Evolutionary conservation across 2,888 invertebrate species (phyloP).

Genomic region (Linyphia triangularis): DNA sequence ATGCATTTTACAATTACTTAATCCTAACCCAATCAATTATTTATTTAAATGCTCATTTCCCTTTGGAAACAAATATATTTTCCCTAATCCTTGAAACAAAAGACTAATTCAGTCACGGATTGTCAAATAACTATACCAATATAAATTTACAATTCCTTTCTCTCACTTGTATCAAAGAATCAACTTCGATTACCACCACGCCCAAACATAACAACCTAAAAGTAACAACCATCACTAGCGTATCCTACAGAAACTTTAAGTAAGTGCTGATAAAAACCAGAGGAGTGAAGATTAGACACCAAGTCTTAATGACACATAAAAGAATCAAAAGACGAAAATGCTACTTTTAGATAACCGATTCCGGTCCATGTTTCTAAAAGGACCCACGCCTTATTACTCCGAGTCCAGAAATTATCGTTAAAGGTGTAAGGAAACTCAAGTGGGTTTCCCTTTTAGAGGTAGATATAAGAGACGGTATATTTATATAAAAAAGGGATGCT

Average conservation of each 20-base stretch:
- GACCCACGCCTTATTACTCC: slow-evolving; percentile 64
- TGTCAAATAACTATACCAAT: too few species aligned
- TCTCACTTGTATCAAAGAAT: too few species aligned
- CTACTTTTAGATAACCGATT: slow-evolving; percentile 11
- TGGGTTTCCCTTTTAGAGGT: slow-evolving; percentile 27
- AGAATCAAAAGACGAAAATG: slow-evolving; percentile 42
- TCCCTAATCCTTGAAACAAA: too few species aligned
- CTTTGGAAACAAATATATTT: too few species aligned
- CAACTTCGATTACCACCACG: neutral
- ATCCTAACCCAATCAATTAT: too few species aligned
- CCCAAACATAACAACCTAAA: neutral
- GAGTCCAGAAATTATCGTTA: slow-evolving; percentile 64
- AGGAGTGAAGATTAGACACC: slow-evolving; percentile 36
- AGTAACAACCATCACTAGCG: neutral
- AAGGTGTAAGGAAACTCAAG: slow-evolving; percentile 16
- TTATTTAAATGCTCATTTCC: too few species aligned
- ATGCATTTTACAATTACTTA: too few species aligned
- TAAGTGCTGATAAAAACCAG: slow-evolving; percentile 49
- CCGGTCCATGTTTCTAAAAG: slow-evolving; percentile 54
- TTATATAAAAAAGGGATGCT: slow-evolving; percentile 18
- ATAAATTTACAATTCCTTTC: neutral
- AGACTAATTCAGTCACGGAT: too few species aligned
- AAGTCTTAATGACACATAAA: slow-evolving; percentile 68
- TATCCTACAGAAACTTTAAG: slow-evolving; percentile 12
- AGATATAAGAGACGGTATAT: neutral